Evolutionary conservation across 2,797 vertebrate genomes (phyloP).

Genomic region (Ctenopoma kingsleyae): DNA sequence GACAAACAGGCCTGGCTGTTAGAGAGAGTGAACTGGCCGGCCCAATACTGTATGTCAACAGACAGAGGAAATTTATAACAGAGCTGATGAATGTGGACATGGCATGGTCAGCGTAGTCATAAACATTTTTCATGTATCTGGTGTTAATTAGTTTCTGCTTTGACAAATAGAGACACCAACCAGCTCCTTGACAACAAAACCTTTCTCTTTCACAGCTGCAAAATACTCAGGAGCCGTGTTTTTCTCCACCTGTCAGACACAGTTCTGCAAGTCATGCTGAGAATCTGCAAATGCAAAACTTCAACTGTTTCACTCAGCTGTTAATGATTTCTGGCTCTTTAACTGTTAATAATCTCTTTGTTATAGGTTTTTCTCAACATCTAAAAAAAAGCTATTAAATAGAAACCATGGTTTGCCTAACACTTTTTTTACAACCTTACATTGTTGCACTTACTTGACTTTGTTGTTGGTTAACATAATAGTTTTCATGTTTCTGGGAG

Average conservation of each 20-base stretch:
- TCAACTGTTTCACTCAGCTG: background rate
- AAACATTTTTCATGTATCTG: constrained; percentile 69
- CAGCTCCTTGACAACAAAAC: constrained; percentile 63
- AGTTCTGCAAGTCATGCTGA: background rate
- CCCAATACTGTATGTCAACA: constrained; percentile 48
- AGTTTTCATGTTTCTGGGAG: background rate
- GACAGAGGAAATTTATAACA: constrained; percentile 65
- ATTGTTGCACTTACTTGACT: too few relatives aligned
- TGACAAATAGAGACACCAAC: constrained; percentile 67
- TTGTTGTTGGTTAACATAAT: background rate
- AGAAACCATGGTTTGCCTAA: too few relatives aligned
- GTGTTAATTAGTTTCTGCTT: constrained; percentile 78
- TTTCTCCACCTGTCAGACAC: background rate
- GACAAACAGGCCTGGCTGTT: constrained; percentile 23
- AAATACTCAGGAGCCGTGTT: constrained; percentile 14
- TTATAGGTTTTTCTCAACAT: background rate
- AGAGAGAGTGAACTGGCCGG: constrained; percentile 21
- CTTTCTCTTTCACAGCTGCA: constrained; percentile 17
- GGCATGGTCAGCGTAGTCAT: constrained; percentile 46
- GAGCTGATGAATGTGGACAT: constrained; percentile 68
- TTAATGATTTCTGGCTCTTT: too few relatives aligned
- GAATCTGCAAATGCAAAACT: background rate
- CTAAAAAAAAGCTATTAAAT: background rate
- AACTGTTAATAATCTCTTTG: too few relatives aligned
- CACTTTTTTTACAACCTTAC: too few relatives aligned